Base-by-base conservation (phyloP, 2,888 invertebrate genomes). In the Hydrotaea diabolus region DNA sequence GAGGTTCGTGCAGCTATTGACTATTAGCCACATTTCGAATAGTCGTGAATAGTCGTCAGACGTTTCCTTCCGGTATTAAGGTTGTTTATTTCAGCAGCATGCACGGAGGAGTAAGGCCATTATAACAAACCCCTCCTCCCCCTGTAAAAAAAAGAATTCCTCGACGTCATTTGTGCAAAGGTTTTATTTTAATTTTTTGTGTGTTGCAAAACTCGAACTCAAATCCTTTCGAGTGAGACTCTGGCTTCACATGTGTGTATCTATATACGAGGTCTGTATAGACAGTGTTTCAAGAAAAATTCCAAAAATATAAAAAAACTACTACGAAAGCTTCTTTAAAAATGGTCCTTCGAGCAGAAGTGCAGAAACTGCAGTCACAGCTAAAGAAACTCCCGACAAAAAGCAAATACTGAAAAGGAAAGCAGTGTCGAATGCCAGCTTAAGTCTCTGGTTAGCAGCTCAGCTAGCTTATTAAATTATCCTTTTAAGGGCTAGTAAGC, bases 21-120 rank as follows among this genome's bases (percentile, higher is more conserved):
- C n/a, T n/a, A n/a, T n/a, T n/a, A n/a, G n/a, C n/a, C n/a, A n/a
- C n/a, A n/a, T n/a, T n/a, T n/a, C n/a, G n/a, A n/a, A n/a, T n/a
- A n/a, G n/a, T n/a, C n/a, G 86, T 79, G 85, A 85, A 82, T 82
- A 85, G 85, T 86, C 87, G 86, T 86, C 87, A 87, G 87, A 86
- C 87, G 82, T 86, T 86, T 87, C 86, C 87, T 86, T 86, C 86
- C 87, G 86, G 75, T 86, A 85, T 82, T 85, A 85, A 82, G 82
- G 83, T 82, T 80, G 82, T 82, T 86, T 85, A 85, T 81, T 81
- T 71, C 82, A 53, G 11, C 43, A n/a, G 59, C 78, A 64, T 76
- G 77, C 49, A 59, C 73, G 82, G 71, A 39, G 64, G 79, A 75
- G 87, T 86, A 82, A 82, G 79, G 86, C 86, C 86, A 87, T 87